Base-by-base conservation (phyloP, 1,140 invertebrate species). In the Ceratoteleas bidentatus region DNA sequence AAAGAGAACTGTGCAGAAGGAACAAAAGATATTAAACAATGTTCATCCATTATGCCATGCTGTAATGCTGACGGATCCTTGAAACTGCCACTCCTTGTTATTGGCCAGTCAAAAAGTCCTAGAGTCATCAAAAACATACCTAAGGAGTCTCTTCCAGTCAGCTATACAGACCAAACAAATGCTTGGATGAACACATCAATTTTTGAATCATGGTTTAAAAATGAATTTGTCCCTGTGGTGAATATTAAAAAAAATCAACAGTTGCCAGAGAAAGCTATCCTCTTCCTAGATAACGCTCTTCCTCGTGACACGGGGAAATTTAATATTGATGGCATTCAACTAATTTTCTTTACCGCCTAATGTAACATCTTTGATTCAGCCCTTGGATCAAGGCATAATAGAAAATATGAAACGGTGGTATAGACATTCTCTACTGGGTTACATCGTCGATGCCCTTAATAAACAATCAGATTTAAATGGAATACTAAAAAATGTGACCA, bases 11-110 rank as follows among this genome's bases (percentile, higher is more conserved):
- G 10, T 1, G 15, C 13, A 52, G 11, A 40, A 2, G 81, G 79
- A 0, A n/a, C 76, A 3, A 81, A 86, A 62, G 11, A 38, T 9
- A 62, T 64, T 13, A 82, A 84, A 69, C 57, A 86, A 34, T 54
- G 69, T 9, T 10, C 83, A 2, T 83, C 79, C 2, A 72, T 87
- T 24, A 83, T 91, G 79, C 75, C 87, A 34, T 91, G 88, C 61
- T 85, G 85, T 52, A 91, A 91, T 85, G 87, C 85, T 40, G 83
- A 78, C 54, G 86, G 87, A 0, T 87, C 72, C 14, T 84, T 87
- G 47, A 85, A 84, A 85, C 56, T 90, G 32, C 87, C 87, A 14
- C 65, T 92, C 53, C 54, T 88, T 58, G 52, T 86, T 40, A 86
- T 86, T 47, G 84, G 85, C 33, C 83, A 84, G 81, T 83, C 77